Percentiles rank a stretch among this genome's conserved stretches.
phyloP scores from a whole-genome alignment of 35 echinoderm and acorn worm genomes.

The Eucidaris tribuloides region DNA sequence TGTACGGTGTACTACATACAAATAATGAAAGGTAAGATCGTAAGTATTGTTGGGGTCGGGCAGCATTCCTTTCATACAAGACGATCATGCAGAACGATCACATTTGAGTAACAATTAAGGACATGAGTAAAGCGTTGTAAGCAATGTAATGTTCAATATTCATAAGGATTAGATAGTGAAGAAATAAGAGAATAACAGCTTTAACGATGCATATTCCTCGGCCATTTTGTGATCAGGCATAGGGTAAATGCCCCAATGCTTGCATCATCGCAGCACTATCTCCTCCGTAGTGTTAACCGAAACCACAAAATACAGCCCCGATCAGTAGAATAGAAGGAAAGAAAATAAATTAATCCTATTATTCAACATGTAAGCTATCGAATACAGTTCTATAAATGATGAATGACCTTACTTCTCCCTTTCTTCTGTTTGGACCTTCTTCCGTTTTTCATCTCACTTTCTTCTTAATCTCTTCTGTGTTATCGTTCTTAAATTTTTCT shows the following conservation, averaged over 20 bases:
- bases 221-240: constrained; percentile 74
- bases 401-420: not conserved
- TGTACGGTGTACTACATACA: no score
- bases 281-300: constrained; percentile 39
- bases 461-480: no score
- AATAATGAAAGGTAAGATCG: no score
- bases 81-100: no score
- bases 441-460: not conserved
- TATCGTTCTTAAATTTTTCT: not conserved
- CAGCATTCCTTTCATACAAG: no score
- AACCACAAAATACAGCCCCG: constrained; percentile 85
- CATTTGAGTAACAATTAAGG: no score
- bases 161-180: no score
- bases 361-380: not conserved
- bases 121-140: no score
- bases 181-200: not conserved
- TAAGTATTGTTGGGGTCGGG: no score
- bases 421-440: not conserved
- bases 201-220: constrained; percentile 31
- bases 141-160: no score
- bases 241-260: constrained; percentile 63
- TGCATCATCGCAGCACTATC: constrained; percentile 74
- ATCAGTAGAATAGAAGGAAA: constrained; percentile 35
- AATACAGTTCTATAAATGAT: not conserved
- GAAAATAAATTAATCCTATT: not conserved